phyloP scores from a whole-genome alignment of 2,113 vertebrate species.

The Forbesichthys agassizii region DNA sequence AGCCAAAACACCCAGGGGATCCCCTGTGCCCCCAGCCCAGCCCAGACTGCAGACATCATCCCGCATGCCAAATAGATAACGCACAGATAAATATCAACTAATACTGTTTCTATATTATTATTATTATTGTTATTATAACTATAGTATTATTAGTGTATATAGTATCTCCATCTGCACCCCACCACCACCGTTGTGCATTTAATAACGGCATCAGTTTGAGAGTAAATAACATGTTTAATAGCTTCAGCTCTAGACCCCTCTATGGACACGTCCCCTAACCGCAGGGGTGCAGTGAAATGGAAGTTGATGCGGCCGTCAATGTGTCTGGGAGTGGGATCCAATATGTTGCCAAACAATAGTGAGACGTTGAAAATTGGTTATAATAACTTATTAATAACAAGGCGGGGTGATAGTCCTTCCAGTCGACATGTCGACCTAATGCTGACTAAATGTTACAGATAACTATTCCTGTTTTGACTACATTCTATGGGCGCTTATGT shows the following conservation, averaged over 20 bases:
- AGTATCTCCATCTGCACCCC: neutral
- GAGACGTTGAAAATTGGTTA: slow-evolving; percentile 39
- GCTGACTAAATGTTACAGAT: slow-evolving; percentile 27
- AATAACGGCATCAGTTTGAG: slow-evolving; percentile 37
- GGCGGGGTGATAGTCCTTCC: slow-evolving; percentile 12
- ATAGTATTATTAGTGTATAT: no score
- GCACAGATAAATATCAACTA: slow-evolving; percentile 44
- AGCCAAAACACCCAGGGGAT: slow-evolving; percentile 72
- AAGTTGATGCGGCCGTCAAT: slow-evolving; percentile 70
- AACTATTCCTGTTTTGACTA: slow-evolving; percentile 14
- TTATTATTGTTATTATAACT: no score
- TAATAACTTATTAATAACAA: slow-evolving; percentile 50
- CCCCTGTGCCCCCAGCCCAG: slow-evolving; percentile 23
- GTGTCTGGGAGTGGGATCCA: slow-evolving; percentile 60
- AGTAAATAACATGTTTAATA: slow-evolving; percentile 17
- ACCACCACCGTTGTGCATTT: slow-evolving; percentile 18
- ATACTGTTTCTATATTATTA: slow-evolving; percentile 9
- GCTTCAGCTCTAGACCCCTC: slow-evolving; percentile 48
- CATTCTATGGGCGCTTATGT: slow-evolving; percentile 14
- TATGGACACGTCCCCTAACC: slow-evolving; percentile 44
- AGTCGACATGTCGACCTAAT: slow-evolving; percentile 41
- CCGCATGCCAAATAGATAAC: slow-evolving; percentile 55
- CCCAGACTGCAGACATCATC: slow-evolving; percentile 50
- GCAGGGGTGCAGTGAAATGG: slow-evolving; percentile 68
- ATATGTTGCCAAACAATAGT: slow-evolving; percentile 46